phyloP scores from a whole-genome alignment of 2,113 vertebrate genomes.

The Rhinolophus sinicus region DNA sequence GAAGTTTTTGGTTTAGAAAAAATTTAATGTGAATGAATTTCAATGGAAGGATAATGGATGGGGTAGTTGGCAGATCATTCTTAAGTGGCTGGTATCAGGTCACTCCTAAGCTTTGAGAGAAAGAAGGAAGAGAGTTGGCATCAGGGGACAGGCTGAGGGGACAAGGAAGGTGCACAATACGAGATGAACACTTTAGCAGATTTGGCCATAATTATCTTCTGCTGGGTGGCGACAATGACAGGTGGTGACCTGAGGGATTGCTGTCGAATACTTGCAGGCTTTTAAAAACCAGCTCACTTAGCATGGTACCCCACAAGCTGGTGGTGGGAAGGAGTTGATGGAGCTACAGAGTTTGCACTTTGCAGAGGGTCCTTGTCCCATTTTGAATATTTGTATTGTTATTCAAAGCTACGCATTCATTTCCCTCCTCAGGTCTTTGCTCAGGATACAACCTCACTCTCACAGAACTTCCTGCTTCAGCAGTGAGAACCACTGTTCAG shows the following conservation, averaged over 20 bases:
- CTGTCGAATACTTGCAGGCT: neutral
- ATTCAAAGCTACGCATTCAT: neutral
- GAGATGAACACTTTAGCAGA: neutral
- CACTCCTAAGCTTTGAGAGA: neutral
- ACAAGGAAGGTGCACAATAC: neutral
- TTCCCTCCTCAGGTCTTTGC: neutral
- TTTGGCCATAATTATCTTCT: neutral
- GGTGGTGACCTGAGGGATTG: neutral
- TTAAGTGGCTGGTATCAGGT: neutral
- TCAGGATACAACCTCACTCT: neutral
- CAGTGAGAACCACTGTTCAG: neutral
- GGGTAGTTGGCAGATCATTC: neutral
- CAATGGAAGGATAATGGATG: neutral
- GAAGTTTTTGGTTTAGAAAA: conserved; percentile 64
- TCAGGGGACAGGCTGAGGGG: neutral
- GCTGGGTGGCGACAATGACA: neutral
- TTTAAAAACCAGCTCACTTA: neutral
- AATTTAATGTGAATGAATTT: conserved; percentile 59
- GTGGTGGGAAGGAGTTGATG: neutral
- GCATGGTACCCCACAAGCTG: neutral
- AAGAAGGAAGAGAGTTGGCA: neutral
- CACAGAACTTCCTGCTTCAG: neutral
- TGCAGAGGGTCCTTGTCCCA: neutral
- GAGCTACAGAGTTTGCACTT: neutral
- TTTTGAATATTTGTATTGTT: neutral